phyloP scores from a whole-genome alignment of 2,797 vertebrate genomes.

The Brotogeris chrysoptera region DNA sequence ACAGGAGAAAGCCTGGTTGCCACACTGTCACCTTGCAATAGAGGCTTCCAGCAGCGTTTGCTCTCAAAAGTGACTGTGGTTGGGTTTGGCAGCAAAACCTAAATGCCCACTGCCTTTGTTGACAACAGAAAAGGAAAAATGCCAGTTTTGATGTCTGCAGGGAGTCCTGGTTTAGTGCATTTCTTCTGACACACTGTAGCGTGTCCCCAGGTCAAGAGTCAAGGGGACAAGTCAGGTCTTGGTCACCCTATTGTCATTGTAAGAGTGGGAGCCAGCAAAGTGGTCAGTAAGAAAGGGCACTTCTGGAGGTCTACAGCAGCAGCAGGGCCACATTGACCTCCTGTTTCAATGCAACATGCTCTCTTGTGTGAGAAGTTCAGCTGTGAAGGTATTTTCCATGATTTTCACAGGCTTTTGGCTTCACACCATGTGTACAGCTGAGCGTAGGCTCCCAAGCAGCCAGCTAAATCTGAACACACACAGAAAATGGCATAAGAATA shows the following conservation, averaged over 20 bases:
- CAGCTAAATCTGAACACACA: fast-evolving
- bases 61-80: fast-evolving
- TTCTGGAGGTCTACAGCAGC: not conserved
- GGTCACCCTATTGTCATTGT: not conserved
- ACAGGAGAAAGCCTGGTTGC: not conserved
- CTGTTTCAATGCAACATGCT: not conserved
- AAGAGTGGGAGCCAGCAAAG: not conserved
- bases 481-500: not conserved
- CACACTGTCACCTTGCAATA: not conserved
- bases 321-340: not conserved
- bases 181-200: not conserved
- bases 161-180: not conserved
- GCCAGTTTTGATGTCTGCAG: fast-evolving
- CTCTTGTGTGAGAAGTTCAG: not conserved
- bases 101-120: fast-evolving
- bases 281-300: not conserved
- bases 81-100: fast-evolving
- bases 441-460: not conserved
- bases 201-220: not conserved
- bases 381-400: not conserved
- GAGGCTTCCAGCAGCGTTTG: not conserved
- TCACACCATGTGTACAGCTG: not conserved
- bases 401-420: not conserved
- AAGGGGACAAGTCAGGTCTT: not conserved
- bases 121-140: not conserved